These are phyloP conservation scores for Symphodus melops DNA, from an alignment of 2,113 vertebrate genomes.

Conservation along the genomic window DNA sequence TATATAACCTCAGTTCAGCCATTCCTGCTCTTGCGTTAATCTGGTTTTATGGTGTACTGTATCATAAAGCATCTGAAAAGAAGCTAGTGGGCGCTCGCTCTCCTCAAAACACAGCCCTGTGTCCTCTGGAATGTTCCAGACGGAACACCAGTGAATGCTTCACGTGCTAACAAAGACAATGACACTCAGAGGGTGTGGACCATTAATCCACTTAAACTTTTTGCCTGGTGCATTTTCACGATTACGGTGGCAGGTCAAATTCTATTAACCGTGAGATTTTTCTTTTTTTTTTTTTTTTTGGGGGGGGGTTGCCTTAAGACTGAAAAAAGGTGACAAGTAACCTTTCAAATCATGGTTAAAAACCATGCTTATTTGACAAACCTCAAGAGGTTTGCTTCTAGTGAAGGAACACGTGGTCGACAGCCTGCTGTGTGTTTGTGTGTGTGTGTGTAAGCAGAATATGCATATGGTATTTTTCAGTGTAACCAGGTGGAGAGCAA, in stretches of 20 bases:
- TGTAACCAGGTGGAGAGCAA: background rate
- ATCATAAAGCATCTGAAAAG: too few species aligned
- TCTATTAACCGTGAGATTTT: conserved; percentile 69
- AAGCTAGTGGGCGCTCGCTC: conserved; percentile 7
- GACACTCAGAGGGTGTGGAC: conserved; percentile 70
- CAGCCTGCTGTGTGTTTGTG: background rate
- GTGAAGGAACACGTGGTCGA: background rate
- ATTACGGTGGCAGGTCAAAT: conserved; percentile 73
- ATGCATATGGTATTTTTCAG: background rate
- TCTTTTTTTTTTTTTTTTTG: conserved; percentile 25
- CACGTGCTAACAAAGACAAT: conserved; percentile 73
- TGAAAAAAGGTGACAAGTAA: conserved; percentile 26
- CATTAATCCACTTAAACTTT: conserved; percentile 79
- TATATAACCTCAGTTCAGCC: background rate
- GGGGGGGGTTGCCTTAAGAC: too few species aligned
- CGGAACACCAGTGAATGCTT: conserved; percentile 54
- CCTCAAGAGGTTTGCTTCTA: background rate
- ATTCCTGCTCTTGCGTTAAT: background rate
- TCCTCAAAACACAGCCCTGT: conserved; percentile 23
- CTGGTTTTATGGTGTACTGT: background rate
- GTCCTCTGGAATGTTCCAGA: conserved; percentile 50
- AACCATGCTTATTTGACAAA: conserved; percentile 9
- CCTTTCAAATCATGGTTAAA: too few species aligned
- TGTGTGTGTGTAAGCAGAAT: background rate
- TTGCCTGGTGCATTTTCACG: conserved; percentile 70